These are phyloP conservation scores for Nansenia antarctica DNA, from an alignment of 2,113 vertebrate species.

Conservation along the genomic window DNA sequence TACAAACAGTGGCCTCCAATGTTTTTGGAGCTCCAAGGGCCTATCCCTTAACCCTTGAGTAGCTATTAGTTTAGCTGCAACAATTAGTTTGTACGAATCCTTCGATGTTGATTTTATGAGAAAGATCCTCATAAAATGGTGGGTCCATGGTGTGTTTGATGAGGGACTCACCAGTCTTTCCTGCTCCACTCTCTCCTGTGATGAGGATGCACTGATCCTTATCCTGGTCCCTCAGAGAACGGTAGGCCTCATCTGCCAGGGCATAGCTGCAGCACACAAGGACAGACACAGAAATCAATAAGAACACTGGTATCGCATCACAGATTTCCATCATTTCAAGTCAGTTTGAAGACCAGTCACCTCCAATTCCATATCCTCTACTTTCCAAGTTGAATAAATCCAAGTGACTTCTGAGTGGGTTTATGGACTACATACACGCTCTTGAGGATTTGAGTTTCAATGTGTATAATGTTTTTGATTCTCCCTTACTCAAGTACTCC, in stretches of 20 bases:
- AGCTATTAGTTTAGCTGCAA: no score
- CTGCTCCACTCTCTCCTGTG: constrained; percentile 96
- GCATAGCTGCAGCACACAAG: constrained; percentile 84
- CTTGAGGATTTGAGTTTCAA: no score
- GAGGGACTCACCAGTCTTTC: constrained; percentile 88
- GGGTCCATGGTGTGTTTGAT: background rate
- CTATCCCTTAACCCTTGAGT: background rate
- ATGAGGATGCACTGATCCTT: constrained; percentile 99
- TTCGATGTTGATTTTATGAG: no score
- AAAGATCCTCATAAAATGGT: background rate
- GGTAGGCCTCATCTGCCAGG: constrained; percentile 94
- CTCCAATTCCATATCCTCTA: background rate
- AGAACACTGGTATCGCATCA: background rate
- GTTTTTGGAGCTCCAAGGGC: background rate
- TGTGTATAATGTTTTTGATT: no score
- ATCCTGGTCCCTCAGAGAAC: constrained; percentile 97
- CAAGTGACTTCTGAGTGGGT: no score
- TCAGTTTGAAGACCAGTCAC: background rate
- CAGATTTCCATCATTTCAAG: background rate
- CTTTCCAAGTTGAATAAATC: background rate
- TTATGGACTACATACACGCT: no score
- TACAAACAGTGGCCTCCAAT: background rate
- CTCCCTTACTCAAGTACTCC: no score
- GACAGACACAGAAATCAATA: background rate
- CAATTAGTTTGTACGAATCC: no score